Evolutionary conservation across 2,113 vertebrate species (phyloP), one percentile per base, ranked within the genome.

Genomic region (Plecturocebus donacophilus): DNA sequence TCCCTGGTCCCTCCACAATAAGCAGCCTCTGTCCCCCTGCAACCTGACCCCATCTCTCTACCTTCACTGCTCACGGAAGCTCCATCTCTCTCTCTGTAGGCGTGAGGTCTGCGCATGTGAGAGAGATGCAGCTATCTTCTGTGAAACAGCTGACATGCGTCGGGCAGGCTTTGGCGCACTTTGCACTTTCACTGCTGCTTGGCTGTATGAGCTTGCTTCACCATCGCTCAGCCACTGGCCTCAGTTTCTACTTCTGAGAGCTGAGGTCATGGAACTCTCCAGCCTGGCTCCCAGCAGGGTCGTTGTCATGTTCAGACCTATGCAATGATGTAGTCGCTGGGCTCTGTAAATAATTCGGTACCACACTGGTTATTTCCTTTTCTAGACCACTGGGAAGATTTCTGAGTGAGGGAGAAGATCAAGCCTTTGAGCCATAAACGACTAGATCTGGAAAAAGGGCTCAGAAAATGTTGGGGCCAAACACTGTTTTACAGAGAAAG

Each of bases 401-500:
- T 95, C 11, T 71, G 84, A 77, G 30, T 81, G 40, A 61, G 61
- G 35, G 52, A 42, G 76, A 40, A 73, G 77, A 87, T 64, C 30
- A 68, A 42, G 87, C 81, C 58, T 47, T 85, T 54, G 84, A 86
- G n/a, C 47, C 27, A 25, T 61, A 35, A 52, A 38, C 81, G n/a
- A 45, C 20, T 32, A 14, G 10, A 76, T 71, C 45, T 90, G n/a
- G 84, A 94, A 94, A 95, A 91, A 45, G 58, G 49, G 38, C 54
- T 87, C 38, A 66, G 87, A 52, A 75, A 45, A n/a, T 35, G 11
- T 58, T 11, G 4, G 61, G 38, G 49, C 90, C 52, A 75, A 64
- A 25, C 16, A 47, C 14, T 27, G 66, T 81, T 90, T 95, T 81
- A 47, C 1, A 25, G 71, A 80, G 84, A 54, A 80, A 90, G 91